A percentile compares a stretch with the other conserved stretches of the same genome.
These are phyloP conservation scores for Apodemus speciosus DNA, from an alignment of 2,113 vertebrate genomes.

Conservation along the genomic window DNA sequence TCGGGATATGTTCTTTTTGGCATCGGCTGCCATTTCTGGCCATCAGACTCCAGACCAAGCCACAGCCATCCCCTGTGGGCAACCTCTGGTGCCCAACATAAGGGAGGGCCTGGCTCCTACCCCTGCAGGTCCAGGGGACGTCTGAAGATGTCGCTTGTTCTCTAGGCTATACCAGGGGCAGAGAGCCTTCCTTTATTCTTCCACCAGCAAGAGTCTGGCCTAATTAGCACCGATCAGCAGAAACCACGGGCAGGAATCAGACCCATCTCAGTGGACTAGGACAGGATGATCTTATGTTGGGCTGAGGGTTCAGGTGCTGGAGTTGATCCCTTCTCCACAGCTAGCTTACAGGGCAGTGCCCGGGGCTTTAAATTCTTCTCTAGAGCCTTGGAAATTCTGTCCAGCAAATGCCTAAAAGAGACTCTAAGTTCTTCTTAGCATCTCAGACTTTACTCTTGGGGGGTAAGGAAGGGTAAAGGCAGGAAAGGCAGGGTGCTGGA, in stretches of 20 bases:
- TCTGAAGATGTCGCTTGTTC: neutral
- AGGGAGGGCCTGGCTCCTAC: neutral
- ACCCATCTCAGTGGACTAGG: neutral
- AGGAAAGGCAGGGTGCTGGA: neutral
- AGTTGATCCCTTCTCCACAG: neutral
- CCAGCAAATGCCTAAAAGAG: neutral
- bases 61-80: neutral
- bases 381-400: neutral
- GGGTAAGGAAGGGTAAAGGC: neutral
- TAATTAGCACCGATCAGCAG: neutral
- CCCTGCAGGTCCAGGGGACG: neutral
- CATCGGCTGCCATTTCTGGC: neutral
- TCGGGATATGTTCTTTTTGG: slow-evolving; percentile 1
- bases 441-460: neutral
- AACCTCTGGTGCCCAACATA: neutral
- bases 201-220: accelerated
- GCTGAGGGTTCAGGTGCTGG: neutral
- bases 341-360: neutral
- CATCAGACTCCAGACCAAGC: neutral
- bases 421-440: neutral
- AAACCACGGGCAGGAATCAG: neutral
- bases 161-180: neutral
- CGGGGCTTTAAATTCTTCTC: neutral
- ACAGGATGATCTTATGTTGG: neutral
- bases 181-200: neutral